Evolutionary conservation across 1,140 invertebrate species (phyloP).

Genomic region (Melanaphis sacchari): DNA sequence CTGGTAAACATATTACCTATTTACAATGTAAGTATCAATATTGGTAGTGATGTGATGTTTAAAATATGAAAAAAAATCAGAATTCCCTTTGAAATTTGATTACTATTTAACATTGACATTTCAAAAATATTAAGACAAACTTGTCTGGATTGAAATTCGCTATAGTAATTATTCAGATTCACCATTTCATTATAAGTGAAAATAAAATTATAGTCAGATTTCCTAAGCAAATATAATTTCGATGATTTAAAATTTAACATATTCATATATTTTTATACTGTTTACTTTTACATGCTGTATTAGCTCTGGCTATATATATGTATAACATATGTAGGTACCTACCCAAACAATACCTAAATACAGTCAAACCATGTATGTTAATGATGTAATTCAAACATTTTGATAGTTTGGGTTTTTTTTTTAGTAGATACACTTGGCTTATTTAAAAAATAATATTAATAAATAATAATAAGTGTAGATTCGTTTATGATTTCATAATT

Average conservation of each 20-base stretch:
- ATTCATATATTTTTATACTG: background rate
- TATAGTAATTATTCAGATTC: background rate
- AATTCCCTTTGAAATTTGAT: background rate
- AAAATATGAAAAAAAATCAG: background rate
- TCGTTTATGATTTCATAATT: background rate
- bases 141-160: background rate
- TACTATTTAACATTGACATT: background rate
- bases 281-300: background rate
- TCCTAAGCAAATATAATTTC: background rate
- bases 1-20: background rate
- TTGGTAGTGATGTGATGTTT: background rate
- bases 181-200: background rate
- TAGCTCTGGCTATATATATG: background rate
- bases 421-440: background rate
- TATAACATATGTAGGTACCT: background rate
- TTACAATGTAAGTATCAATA: background rate
- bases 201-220: conserved; percentile 18
- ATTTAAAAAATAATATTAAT: background rate
- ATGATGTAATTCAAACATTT: background rate
- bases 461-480: background rate
- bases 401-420: background rate
- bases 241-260: background rate
- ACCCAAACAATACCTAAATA: background rate
- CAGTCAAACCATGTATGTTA: background rate
- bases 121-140: background rate